Percentiles rank a stretch among this genome's conserved stretches.
These are phyloP conservation scores for Drosophila paucipuncta DNA, from an alignment of 2,888 invertebrate genomes.

Conservation along the genomic window DNA sequence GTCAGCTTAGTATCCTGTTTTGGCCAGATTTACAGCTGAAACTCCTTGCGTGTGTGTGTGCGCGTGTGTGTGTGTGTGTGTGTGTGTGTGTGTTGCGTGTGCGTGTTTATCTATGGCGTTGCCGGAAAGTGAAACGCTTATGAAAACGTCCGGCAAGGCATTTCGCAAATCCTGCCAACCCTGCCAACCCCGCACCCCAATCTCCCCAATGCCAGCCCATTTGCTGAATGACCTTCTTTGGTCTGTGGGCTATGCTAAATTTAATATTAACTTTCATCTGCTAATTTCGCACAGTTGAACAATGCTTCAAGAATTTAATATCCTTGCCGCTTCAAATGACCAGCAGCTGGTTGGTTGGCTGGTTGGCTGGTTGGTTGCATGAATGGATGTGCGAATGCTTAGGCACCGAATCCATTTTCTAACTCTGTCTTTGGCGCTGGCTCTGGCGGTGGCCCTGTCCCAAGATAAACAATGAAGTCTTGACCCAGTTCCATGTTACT, in stretches of 20 bases:
- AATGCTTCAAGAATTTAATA: slow-evolving; percentile 75
- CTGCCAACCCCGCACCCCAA: not conserved
- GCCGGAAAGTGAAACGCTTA: slow-evolving; percentile 80
- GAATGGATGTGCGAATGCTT: slow-evolving; percentile 52
- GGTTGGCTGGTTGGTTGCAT: slow-evolving; percentile 14
- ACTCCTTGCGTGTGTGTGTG: slow-evolving; percentile 50
- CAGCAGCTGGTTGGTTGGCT: slow-evolving; percentile 11
- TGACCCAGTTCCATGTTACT: slow-evolving; percentile 66
- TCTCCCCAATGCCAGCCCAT: not conserved
- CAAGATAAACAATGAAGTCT: slow-evolving; percentile 74
- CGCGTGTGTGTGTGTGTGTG: slow-evolving; percentile 28
- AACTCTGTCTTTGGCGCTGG: not conserved
- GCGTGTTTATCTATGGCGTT: slow-evolving; percentile 63
- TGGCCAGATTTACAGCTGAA: slow-evolving; percentile 71
- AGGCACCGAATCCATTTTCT: slow-evolving; percentile 16
- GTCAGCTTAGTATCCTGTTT: slow-evolving; percentile 70
- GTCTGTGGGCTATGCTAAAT: slow-evolving; percentile 57
- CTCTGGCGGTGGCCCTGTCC: slow-evolving; percentile 16
- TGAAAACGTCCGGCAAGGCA: slow-evolving; percentile 66
- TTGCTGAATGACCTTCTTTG: slow-evolving; percentile 53
- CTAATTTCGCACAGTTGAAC: slow-evolving; percentile 70
- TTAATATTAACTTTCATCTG: slow-evolving; percentile 65
- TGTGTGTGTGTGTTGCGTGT: slow-evolving; percentile 25
- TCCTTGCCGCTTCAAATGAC: slow-evolving; percentile 37
- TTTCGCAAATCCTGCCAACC: slow-evolving; percentile 1